Conservation (phyloP, 1,140 invertebrate genomes). For the Pemphigus obesinymphae region DNA sequence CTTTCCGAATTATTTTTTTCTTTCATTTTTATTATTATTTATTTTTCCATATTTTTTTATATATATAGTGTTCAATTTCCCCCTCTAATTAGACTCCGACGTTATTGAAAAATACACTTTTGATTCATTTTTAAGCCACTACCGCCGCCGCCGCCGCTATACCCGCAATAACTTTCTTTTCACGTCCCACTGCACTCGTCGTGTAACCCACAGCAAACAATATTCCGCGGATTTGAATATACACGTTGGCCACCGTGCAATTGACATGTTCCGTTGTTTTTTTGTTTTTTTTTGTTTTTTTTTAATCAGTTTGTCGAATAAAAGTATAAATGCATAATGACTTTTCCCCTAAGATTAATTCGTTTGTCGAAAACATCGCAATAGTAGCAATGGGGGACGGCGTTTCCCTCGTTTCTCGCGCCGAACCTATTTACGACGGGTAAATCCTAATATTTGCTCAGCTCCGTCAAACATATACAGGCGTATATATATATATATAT, state of each 20-base stretch:
- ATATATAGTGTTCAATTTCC: neutral
- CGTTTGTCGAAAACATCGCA: conserved; percentile 22
- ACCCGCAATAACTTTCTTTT: neutral
- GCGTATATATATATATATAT: too few species aligned
- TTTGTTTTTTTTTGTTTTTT: neutral
- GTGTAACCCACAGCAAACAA: neutral
- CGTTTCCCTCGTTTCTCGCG: neutral
- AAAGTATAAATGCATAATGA: conserved; percentile 21
- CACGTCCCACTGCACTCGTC: neutral
- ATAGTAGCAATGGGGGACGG: too few species aligned
- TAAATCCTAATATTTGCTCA: neutral
- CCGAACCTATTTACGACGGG: neutral
- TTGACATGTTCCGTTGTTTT: conserved; percentile 36
- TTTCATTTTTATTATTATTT: conserved; percentile 10
- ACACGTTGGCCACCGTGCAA: neutral
- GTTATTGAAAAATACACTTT: conserved; percentile 38
- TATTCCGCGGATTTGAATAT: neutral
- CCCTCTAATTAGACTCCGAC: conserved; percentile 33
- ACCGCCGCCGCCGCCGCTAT: neutral
- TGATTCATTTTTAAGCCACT: conserved; percentile 20
- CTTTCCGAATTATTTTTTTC: neutral
- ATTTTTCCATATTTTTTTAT: conserved; percentile 1
- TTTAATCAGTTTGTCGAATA: conserved; percentile 33
- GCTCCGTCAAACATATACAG: neutral
- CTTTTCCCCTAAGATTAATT: conserved; percentile 11